A percentile compares a stretch with the other conserved stretches of the same genome.
phyloP scores from a whole-genome alignment of 2,113 vertebrate species.

The Dromiciops gliroides region DNA sequence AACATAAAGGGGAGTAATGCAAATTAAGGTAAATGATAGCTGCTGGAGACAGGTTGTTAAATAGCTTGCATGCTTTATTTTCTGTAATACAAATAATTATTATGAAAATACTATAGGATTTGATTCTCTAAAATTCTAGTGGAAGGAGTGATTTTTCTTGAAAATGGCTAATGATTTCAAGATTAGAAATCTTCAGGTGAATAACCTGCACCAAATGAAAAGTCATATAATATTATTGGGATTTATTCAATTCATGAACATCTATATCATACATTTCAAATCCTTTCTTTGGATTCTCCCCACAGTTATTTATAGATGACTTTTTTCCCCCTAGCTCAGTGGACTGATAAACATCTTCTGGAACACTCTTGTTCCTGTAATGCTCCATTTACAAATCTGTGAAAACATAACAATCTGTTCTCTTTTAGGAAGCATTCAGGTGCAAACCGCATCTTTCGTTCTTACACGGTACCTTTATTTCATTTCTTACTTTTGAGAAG shows the following conservation, averaged over 20 bases:
- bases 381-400: conserved; percentile 39
- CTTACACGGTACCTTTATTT: not conserved
- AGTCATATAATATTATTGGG: conserved; percentile 32
- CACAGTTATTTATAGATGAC: conserved; percentile 29
- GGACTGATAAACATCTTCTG: conserved; percentile 62
- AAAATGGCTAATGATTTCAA: conserved; percentile 22
- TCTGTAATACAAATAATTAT: not conserved
- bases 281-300: conserved; percentile 32
- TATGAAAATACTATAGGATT: not conserved
- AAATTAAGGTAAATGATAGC: not conserved
- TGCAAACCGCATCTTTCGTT: conserved; percentile 2
- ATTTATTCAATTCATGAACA: conserved; percentile 39
- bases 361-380: conserved; percentile 39
- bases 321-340: conserved; percentile 64
- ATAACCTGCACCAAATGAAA: not conserved
- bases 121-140: not conserved
- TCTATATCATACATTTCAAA: not conserved
- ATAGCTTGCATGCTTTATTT: not conserved
- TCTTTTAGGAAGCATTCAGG: conserved; percentile 15
- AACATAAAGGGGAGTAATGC: not conserved
- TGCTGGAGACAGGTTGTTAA: not conserved
- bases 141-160: not conserved
- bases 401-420: conserved; percentile 29
- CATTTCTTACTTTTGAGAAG: not conserved
- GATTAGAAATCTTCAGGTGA: not conserved